Evolutionary conservation across 35 echinoderm and acorn worm genomes (phyloP).

Genomic region (Ophioderma brevispina): DNA sequence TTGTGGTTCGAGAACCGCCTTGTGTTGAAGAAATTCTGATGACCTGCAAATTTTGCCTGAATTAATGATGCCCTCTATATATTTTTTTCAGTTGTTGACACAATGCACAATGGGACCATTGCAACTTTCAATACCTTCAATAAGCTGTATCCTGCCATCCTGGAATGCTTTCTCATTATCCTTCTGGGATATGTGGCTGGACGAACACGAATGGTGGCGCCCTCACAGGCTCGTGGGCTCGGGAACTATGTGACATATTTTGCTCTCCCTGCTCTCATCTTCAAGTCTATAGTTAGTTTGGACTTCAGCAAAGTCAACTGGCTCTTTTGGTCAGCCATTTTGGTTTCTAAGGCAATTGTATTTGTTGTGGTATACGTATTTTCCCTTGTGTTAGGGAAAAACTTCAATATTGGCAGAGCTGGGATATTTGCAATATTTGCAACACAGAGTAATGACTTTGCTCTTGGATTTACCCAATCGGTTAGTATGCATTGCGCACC

Average conservation of each 20-base stretch:
- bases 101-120: constrained; percentile 4
- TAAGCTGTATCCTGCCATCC: constrained; percentile 75
- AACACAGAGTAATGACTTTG: constrained; percentile 94
- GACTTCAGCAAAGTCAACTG: constrained; percentile 68
- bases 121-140: constrained; percentile 39
- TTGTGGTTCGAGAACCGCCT: too few relatives aligned
- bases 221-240: constrained; percentile 61
- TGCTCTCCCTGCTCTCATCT: constrained; percentile 77
- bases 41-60: too few relatives aligned
- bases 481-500: too few relatives aligned
- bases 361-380: constrained; percentile 70
- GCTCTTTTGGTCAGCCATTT: constrained; percentile 62
- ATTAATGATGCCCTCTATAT: too few relatives aligned
- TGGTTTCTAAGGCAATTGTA: constrained; percentile 68
- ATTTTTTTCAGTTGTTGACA: neutral
- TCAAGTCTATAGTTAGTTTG: constrained; percentile 74
- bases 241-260: constrained; percentile 78
- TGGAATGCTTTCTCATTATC: constrained; percentile 83
- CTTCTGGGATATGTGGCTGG: constrained; percentile 72
- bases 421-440: constrained; percentile 73
- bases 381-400: constrained; percentile 44
- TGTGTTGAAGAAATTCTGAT: too few relatives aligned
- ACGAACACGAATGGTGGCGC: constrained; percentile 29
- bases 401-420: constrained; percentile 42
- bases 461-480: constrained; percentile 83